Evolutionary conservation across 2,113 vertebrate species (phyloP), one percentile per base, ranked within the genome.

Genomic region (Ivindomyrus marchei): DNA sequence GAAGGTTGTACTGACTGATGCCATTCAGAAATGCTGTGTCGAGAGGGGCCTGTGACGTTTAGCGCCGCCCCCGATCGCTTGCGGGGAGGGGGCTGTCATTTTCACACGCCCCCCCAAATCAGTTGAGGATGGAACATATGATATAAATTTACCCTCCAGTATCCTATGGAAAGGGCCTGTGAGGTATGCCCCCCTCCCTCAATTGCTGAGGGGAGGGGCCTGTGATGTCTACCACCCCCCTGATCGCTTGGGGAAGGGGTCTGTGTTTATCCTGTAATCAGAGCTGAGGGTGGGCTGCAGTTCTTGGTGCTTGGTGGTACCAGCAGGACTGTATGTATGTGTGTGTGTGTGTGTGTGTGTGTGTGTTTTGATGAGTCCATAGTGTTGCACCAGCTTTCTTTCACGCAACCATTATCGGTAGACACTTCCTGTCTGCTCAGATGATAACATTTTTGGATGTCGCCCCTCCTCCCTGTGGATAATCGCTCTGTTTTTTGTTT

Each of bases 1-100:
- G 49, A 24, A 88, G 36, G 31, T 45, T 24, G 7, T 62, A 3
- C 52, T 88, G 10, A 58, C 87, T 62, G 39, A 45, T 88, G 17
- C 49, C n/a, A 24, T 88, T 45, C 56, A 66, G 15, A 56, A 21
- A 56, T 56, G 53, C 19, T 21, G 52, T 56, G 52, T 56, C 4
- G 91, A 92, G 88, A 45, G 86, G 74, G 50, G 83, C 89, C 92
- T 93, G 94, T 77, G 92, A 93, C 91, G 92, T 94, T 58, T 91
- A 90, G 3, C 88, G 80, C 74, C 74, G 2, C 90, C 92, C 91
- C 21, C 46, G 7, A 27, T 52, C 13, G 90, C 91, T 90, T 52
- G 89, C 1, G 91, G 91, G 93, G 89, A 31, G 88, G 77, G 50
- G 70, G 91, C 85, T 84, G 91, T 91, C 70, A 89, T 89, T 62